Base-by-base conservation (phyloP, 2,888 invertebrate genomes). In the Crioceris asparagi region DNA sequence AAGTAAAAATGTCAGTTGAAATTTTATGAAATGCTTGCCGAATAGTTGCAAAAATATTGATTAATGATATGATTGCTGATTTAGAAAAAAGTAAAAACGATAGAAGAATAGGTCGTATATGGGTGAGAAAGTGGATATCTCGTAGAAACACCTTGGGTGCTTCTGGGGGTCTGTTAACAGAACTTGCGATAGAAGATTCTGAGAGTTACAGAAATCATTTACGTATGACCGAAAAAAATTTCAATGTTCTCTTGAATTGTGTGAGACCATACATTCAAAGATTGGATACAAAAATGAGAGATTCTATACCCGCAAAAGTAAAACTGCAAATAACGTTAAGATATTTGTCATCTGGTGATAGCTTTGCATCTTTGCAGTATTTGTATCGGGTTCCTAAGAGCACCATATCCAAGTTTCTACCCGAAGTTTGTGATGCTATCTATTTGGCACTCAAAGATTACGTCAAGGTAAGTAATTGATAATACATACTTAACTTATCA, bases 101-200 rank as follows among this genome's bases (percentile, higher is more conserved):
- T 30, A 36, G 12, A 36, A 44, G 40, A 32, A 45, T 41, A 41
- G 35, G 34, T 32, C 36, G 35, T 35, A 34, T 43, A 35, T 45
- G 46, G 45, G 39, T 47, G 43, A 48, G 43, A 40, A 37, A 40
- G n/a, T 32, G 37, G 40, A 45, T 48, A 26, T 25, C 41, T 35
- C 43, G 45, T 46, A 46, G 47, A 42, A 44, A 47, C 41, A n/a
- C n/a, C n/a, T 33, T 37, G 39, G 38, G 41, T 38, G 48, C 45
- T 37, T n/a, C n/a, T n/a, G 41, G 41, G 40, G 43, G 37, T 30
- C 45, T 49, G 42, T 34, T 49, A 26, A 46, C 41, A 41, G 47
- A 50, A 39, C 40, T 47, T 34, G 43, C 44, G 43, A 44, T 46
- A 35, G 47, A 51, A 41, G 50, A 50, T 42, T 44, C 34, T 38